Evolutionary conservation across 2,113 vertebrate species (phyloP).

Genomic region (Ophiodon elongatus): DNA sequence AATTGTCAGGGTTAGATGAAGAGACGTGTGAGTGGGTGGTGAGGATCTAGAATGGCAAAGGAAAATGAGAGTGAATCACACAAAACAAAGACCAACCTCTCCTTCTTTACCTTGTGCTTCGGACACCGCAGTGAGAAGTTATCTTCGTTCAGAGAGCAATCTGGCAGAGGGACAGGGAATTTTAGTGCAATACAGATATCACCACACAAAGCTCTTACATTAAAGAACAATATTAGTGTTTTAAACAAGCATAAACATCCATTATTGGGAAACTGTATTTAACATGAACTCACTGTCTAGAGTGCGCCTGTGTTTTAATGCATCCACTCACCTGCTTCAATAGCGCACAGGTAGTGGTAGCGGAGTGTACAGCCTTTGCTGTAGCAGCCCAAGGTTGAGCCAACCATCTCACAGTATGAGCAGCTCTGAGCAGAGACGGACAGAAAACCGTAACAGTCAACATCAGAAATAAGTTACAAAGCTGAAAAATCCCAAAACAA

Average conservation of each 20-base stretch:
- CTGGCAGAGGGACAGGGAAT: constrained; percentile 79
- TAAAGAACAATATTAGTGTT: neutral
- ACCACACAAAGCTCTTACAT: neutral
- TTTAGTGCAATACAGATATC: constrained; percentile 1
- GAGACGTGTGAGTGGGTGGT: neutral
- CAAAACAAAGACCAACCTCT: constrained; percentile 66
- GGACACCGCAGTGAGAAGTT: constrained; percentile 99
- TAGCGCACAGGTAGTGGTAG: constrained; percentile 97
- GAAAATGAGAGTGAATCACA: neutral
- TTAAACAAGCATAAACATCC: neutral
- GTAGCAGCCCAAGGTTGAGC: constrained; percentile 98
- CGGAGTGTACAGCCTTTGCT: constrained; percentile 98
- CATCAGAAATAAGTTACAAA: neutral
- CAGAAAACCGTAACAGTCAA: neutral
- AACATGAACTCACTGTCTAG: constrained; percentile 35
- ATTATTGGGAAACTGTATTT: neutral
- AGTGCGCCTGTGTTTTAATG: neutral
- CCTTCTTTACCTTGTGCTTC: constrained; percentile 97
- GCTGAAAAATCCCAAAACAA: neutral
- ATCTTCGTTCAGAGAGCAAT: constrained; percentile 98
- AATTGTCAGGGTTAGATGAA: neutral
- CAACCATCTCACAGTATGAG: constrained; percentile 95
- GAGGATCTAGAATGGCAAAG: neutral
- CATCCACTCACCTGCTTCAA: constrained; percentile 93
- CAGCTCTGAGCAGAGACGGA: constrained; percentile 87